Base-by-base conservation (phyloP, 2,797 vertebrate species). In the Trachurus trachurus region DNA sequence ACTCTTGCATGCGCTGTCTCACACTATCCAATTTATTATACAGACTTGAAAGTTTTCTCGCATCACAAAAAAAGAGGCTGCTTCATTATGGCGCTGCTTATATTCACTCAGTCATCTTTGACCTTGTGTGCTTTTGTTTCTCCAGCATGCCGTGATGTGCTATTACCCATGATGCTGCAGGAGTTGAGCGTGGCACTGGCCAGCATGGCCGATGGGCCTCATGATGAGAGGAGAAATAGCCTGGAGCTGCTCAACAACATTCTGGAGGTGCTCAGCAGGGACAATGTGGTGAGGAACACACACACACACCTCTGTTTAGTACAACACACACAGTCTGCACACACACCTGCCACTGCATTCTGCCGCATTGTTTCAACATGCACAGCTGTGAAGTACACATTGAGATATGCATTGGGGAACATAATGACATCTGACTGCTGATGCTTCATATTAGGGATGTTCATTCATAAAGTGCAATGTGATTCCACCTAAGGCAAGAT, bases 231-330 rank as follows among this genome's bases (percentile, higher is more conserved):
- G 61, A 89, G 87, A 54, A 95, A 95, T 85, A 98, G 97, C 44
- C 93, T 99, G 26, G 97, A 98, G 80, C 94, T 99, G 49, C 97
- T 99, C 76, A 96, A 98, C 73, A 98, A 97, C 87, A 98, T 99
- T 67, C 90, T 99, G 88, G 97, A 99, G 88, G 98, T 99, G 81
- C 97, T 99, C 70, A 99, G 97, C 93, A 88, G 90, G 74, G 94
- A 95, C 67, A 96, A 96, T 0, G 92, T 92, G 95, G 98, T 99
- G 86, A 97, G 98, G 34, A 37, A 37, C 34, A 37, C 34, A 94
- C 19, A 39, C 64, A 22, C 17, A 21, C 16, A 16, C 16, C 19
- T 10, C 50, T 15, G 57, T 42, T 17, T n/a, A 17, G 17, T 44
- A 34, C 57, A 54, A 54, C 4, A 17, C 6, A 29, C 26, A 40